Evolutionary conservation across 2,797 vertebrate genomes (phyloP).

Genomic region (Tadarida brasiliensis): DNA sequence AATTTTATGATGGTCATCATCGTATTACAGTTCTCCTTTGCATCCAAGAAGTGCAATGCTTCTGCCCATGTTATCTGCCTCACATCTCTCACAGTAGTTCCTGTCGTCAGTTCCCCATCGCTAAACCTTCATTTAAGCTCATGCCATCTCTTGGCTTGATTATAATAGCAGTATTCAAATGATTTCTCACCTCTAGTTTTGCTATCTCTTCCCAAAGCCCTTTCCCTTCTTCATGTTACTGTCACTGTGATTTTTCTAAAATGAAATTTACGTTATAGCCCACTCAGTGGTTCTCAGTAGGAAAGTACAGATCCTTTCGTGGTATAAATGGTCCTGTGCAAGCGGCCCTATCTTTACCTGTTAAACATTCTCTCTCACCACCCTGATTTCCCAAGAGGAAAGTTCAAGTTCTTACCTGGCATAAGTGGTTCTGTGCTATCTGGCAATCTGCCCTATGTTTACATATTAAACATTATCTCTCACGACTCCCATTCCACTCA

Average conservation of each 20-base stretch:
- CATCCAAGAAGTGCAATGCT: not conserved
- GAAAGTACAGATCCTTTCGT: not conserved
- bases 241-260: constrained; percentile 7
- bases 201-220: not conserved
- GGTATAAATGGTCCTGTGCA: not conserved
- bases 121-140: not conserved
- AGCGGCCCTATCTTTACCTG: not conserved
- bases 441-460: not conserved
- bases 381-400: not conserved
- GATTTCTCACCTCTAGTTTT: constrained; percentile 11
- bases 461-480: not conserved
- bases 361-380: not conserved
- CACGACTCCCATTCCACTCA: not conserved
- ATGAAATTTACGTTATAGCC: not conserved
- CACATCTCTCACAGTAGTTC: not conserved
- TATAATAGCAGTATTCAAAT: not conserved
- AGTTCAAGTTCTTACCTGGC: not conserved
- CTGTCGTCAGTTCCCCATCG: not conserved
- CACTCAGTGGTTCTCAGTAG: not conserved
- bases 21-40: not conserved
- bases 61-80: not conserved
- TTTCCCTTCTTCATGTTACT: not conserved
- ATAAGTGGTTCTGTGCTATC: not conserved
- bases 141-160: not conserved
- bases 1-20: not conserved